A percentile compares a stretch with the other conserved stretches of the same genome.
phyloP scores from a whole-genome alignment of 1,140 invertebrate species.

The Heliconius hermathena region DNA sequence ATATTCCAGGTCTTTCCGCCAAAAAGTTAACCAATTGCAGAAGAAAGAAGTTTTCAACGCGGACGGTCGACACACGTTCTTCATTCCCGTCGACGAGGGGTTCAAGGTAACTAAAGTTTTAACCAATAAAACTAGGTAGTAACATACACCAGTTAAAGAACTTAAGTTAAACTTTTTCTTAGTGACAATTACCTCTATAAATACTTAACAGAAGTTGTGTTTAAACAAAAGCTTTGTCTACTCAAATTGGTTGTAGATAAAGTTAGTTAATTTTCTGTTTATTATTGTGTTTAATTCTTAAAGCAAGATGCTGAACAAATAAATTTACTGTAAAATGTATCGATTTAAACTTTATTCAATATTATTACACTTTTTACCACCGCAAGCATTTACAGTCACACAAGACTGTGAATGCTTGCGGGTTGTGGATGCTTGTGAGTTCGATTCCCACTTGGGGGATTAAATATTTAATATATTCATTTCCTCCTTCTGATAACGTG shows the following conservation, averaged over 20 bases:
- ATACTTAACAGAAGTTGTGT: background rate
- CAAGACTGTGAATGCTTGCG: too few species aligned
- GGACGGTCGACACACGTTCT: slow-evolving; percentile 92
- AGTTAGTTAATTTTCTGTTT: background rate
- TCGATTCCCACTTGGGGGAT: too few species aligned
- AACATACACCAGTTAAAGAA: slow-evolving; percentile 2
- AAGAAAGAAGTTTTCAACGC: slow-evolving; percentile 89
- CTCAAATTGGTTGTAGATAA: background rate
- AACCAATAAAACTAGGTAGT: slow-evolving; percentile 26
- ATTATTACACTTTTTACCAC: too few species aligned
- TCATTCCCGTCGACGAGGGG: slow-evolving; percentile 94
- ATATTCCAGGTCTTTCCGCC: slow-evolving; percentile 85
- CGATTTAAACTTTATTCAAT: too few species aligned
- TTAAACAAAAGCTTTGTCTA: background rate
- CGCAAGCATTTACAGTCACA: too few species aligned
- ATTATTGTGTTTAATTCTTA: background rate
- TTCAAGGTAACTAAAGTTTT: slow-evolving; percentile 86
- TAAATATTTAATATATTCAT: too few species aligned
- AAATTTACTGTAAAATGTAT: background rate
- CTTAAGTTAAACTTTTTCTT: slow-evolving; percentile 20
- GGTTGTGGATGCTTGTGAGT: too few species aligned
- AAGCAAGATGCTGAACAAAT: background rate
- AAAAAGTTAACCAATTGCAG: slow-evolving; percentile 86
- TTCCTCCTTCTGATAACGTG: too few species aligned
- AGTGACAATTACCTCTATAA: slow-evolving; percentile 5